Conservation (phyloP, 2,888 invertebrate genomes). For the Campopleginae sp. region DNA sequence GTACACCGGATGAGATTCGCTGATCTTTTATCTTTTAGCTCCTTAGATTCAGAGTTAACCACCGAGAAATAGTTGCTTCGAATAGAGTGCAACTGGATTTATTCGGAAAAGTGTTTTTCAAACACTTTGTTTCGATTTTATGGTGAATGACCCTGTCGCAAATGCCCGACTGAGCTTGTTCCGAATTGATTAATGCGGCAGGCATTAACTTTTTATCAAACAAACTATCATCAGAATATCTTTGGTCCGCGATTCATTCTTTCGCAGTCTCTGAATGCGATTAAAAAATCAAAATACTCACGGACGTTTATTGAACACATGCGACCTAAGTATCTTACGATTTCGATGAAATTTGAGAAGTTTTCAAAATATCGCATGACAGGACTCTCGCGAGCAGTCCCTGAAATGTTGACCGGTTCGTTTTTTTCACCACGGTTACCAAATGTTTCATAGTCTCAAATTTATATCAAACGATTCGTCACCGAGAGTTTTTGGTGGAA, state of each 20-base stretch:
- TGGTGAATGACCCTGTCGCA: background rate
- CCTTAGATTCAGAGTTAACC: constrained; percentile 39
- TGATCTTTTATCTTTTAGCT: constrained; percentile 70
- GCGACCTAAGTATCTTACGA: background rate
- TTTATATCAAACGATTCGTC: background rate
- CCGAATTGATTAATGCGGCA: background rate
- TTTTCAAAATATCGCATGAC: background rate
- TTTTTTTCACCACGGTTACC: background rate
- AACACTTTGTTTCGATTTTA: background rate
- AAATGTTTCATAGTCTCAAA: background rate
- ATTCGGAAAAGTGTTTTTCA: background rate
- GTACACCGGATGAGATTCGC: constrained; percentile 75
- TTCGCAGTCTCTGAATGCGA: too few species aligned
- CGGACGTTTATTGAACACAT: too few species aligned
- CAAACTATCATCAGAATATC: background rate
- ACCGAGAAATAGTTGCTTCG: constrained; percentile 18
- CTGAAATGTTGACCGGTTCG: background rate
- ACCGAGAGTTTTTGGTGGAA: background rate
- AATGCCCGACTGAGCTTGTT: too few species aligned
- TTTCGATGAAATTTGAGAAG: background rate
- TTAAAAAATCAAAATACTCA: too few species aligned
- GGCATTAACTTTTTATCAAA: background rate
- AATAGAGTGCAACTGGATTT: constrained; percentile 26
- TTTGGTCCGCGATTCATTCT: too few species aligned
- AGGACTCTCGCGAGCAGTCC: background rate